Evolutionary conservation across 2,888 invertebrate species (phyloP), one percentile per base, ranked within the genome.

Genomic region (Magallana nippona): DNA sequence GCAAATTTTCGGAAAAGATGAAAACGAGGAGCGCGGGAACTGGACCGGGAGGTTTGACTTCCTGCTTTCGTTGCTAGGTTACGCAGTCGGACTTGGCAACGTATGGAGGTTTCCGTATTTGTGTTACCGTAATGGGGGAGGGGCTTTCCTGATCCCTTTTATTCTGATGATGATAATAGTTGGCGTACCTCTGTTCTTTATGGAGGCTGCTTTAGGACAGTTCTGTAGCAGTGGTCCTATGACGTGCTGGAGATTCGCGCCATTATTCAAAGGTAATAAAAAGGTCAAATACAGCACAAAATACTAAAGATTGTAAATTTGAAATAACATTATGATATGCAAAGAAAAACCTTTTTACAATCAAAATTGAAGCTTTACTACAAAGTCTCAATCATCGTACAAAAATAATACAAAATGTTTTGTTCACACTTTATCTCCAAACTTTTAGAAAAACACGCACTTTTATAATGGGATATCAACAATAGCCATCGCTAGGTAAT

Each of bases 41-140:
- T 95, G 95, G 95, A 92, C 93, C 82, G 95, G 95, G 44, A 92
- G 94, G 86, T 91, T 95, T 85, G 96, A 96, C 91, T 96, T 96
- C 89, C 93, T 93, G 27, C 86, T 93, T 19, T 91, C 92, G n/a
- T 88, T 92, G 86, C 90, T 93, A 27, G 91, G 91, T 11, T 93
- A 91, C 79, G 92, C 92, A 19, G 93, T 93, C 2, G 93, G 93
- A 0, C 89, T 93, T 19, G 93, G 93, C 2, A 93, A 93, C 90
- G 94, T 96, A 15, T 96, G 96, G 96, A 93, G 96, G 85, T 96
- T 96, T 93, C 96, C 96, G 3, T 96, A 96, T 87, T 88, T 93
- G 13, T 93, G 92, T 85, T 93, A 93, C 88, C 87, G 91, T 62
- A 93, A 93, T 86, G 93, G 93, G 10, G 93, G 93, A 2, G 94